Conservation (phyloP, 2,888 invertebrate genomes). For the Zaprionus bogoriensis region DNA sequence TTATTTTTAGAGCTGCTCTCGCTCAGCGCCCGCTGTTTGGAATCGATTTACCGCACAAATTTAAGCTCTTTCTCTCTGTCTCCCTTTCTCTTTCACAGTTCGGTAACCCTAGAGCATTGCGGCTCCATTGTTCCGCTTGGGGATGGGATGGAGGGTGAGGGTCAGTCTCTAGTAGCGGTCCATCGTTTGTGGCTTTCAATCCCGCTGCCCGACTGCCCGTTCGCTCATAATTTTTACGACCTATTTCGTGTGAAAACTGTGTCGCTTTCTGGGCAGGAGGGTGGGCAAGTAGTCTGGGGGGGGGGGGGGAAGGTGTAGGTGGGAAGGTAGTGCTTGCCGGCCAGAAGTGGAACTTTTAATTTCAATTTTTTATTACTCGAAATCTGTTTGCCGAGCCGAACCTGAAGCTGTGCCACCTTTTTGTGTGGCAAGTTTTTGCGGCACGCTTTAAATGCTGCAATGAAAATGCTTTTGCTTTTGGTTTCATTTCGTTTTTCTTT, state of each 20-base stretch:
- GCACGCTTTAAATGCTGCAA: constrained; percentile 49
- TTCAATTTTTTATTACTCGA: constrained; percentile 67
- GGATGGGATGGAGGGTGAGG: background rate
- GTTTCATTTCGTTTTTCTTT: constrained; percentile 2
- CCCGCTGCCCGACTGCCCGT: no score
- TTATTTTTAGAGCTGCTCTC: no score
- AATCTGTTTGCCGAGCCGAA: constrained; percentile 48
- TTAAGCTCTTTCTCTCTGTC: constrained; percentile 8
- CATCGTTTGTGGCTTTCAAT: constrained; percentile 30
- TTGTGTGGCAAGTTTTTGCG: constrained; percentile 26
- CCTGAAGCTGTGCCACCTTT: constrained; percentile 43
- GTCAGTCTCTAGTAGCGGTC: constrained; percentile 21
- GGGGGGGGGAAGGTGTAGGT: background rate
- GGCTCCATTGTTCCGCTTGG: constrained; percentile 5
- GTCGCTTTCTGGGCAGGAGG: constrained; percentile 29
- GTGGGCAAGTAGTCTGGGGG: background rate
- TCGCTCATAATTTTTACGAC: constrained; percentile 65
- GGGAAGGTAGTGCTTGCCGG: constrained; percentile 13
- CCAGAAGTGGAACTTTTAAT: constrained; percentile 66
- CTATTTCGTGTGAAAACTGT: constrained; percentile 62
- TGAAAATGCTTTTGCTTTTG: constrained; percentile 65
- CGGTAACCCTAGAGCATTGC: constrained; percentile 8
- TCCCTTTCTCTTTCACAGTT: no score
- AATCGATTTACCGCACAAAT: constrained; percentile 8
- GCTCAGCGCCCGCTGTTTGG: no score